Evolutionary conservation across 1,140 invertebrate species (phyloP), one percentile per base, ranked within the genome.

Genomic region (Drusus annulatus): DNA sequence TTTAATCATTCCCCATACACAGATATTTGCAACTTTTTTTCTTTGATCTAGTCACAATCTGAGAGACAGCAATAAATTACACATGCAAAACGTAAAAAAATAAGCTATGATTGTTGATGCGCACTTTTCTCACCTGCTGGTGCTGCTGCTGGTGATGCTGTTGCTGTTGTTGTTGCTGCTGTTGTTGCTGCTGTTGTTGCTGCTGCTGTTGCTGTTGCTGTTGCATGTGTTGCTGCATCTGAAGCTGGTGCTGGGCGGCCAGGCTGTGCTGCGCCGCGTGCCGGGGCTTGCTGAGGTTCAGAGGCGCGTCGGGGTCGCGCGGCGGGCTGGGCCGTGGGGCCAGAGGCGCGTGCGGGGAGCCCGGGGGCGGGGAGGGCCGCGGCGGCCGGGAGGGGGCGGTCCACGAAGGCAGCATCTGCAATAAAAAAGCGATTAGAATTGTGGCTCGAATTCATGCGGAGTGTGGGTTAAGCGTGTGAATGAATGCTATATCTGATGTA

Each of bases 271-370:
- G 87, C 6, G 89, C 86, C 81, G 88, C 87, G 19, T 90, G 91
- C 85, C 97, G 95, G 28, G 96, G 96, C 88, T 98, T 98, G 81
- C 93, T 95, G 6, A 98, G 92, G 88, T 98, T 98, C 0, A 98
- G 89, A 0, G 96, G 96, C 0, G 95, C 93, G 84, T 98, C 96
- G 5, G 94, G 91, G 84, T 95, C 93, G 15, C 89, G 87, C 23
- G 89, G 88, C 3, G 89, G 87, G 63, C 86, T 84, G 58, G 86
- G 85, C 6, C 86, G 86, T 10, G 87, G 87, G 19, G 86, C 86
- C 86, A 85, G 85, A n/a, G 88, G 88, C 60, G 90, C 89, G 7
- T 89, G 89, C 52, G 90, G 91, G 56, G 52, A 16, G 3, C 52
- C 28, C 4, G 31, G 31, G 31, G 68, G 68, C 17, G 68, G 68